Base-by-base conservation (phyloP, 2,888 invertebrate species). In the Sesamia inferens region DNA sequence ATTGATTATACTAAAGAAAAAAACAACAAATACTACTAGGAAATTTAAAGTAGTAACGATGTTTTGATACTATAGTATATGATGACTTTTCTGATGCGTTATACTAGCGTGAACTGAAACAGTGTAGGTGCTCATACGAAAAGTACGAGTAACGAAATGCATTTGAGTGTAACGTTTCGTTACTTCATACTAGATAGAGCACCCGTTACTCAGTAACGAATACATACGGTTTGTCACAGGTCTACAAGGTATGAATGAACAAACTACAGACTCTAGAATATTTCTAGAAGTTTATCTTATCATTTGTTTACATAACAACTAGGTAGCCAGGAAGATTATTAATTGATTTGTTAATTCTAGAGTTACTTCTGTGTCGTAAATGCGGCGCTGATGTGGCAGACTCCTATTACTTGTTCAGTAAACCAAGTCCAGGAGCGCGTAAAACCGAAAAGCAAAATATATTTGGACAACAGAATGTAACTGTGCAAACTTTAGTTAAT, bases 311-410 rank as follows among this genome's bases (percentile, higher is more conserved):
- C 76, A 63, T 81, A 81, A 73, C 48, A 71, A 74, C 47, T 57
- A 63, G 19, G 39, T 13, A 59, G 19, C 22, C 13, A 48, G 31
- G 48, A 51, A 44, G 16, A 16, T 68, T 70, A 47, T 39, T 66
- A 42, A 67, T 64, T 58, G 8, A 22, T 74, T 66, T 71, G 67
- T 84, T 79, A 79, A 78, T 80, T 94, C 73, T 92, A 96, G 97
- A 97, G 91, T 90, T 96, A 83, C 90, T 97, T 67, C 88, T 97
- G 48, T 97, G 97, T 88, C 96, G 97, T 44, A 94, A 96, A 88
- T 97, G 97, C 89, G 97, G 97, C 24, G 95, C 95, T 82, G 97
- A 97, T 88, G 92, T 97, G 81, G 97, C 96, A 3, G 96, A 97
- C 85, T 94, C 96, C 22, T 91, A 94, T 90, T 96, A 96, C 85